A percentile compares a stretch with the other conserved stretches of the same genome.
phyloP scores from a whole-genome alignment of 2,113 vertebrate genomes.

The Xyrauchen texanus region DNA sequence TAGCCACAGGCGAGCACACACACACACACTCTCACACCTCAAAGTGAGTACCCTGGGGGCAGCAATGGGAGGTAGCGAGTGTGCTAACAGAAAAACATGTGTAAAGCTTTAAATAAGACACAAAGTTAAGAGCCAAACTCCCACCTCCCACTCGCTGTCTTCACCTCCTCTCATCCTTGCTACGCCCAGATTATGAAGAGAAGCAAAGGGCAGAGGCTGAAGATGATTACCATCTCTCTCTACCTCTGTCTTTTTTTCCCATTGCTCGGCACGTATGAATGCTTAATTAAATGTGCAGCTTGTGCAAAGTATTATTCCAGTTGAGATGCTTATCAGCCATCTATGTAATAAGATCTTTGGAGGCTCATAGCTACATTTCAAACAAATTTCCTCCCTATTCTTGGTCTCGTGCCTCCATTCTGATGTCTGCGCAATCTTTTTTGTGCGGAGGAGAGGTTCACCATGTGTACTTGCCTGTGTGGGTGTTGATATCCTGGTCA shows the following conservation, averaged over 20 bases:
- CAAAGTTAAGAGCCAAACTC: conserved; percentile 62
- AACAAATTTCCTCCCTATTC: conserved; percentile 83
- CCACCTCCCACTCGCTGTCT: conserved; percentile 37
- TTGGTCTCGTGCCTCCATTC: conserved; percentile 73
- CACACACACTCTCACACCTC: conserved; percentile 41
- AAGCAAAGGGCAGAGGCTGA: conserved; percentile 68
- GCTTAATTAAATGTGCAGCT: conserved; percentile 98
- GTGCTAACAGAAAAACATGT: conserved; percentile 72
- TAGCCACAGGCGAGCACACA: conserved; percentile 25
- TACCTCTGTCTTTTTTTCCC: conserved; percentile 57
- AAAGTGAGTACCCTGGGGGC: conserved; percentile 64
- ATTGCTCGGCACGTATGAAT: conserved; percentile 75
- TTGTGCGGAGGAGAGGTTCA: conserved; percentile 45
- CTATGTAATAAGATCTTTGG: conserved; percentile 90
- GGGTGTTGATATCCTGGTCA: conserved; percentile 50
- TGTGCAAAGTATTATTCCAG: conserved; percentile 98
- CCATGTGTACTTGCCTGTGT: background rate
- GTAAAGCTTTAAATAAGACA: conserved; percentile 71
- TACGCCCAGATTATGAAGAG: conserved; percentile 66
- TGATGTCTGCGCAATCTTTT: conserved; percentile 66
- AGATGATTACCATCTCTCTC: conserved; percentile 55
- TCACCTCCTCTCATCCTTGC: conserved; percentile 49
- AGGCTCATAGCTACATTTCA: conserved; percentile 87
- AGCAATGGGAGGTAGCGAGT: conserved; percentile 58
- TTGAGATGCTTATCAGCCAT: conserved; percentile 87